These are phyloP conservation scores for Andrena dorsata DNA, from an alignment of 2,888 invertebrate species.

Conservation along the genomic window DNA sequence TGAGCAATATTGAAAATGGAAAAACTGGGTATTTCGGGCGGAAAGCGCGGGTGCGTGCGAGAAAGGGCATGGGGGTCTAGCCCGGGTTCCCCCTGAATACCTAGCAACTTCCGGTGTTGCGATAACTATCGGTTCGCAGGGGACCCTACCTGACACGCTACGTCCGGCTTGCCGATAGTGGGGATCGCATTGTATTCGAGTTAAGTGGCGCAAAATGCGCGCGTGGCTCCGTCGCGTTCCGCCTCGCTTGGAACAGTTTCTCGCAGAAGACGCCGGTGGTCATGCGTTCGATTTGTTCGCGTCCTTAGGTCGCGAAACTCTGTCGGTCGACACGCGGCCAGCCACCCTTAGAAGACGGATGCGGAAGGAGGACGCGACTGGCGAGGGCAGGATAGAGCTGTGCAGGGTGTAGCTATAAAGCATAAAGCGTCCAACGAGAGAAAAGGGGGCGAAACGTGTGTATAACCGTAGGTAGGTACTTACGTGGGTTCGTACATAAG, in stretches of 20 bases:
- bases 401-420: no score
- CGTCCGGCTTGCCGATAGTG: conserved; percentile 58
- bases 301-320: background rate
- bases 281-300: background rate
- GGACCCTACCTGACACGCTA: conserved; percentile 62
- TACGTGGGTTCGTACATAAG: background rate
- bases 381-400: background rate
- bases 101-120: conserved; percentile 58
- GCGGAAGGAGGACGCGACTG: background rate
- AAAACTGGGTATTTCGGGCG: conserved; percentile 20
- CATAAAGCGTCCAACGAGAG: background rate
- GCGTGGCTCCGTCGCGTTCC: conserved; percentile 19
- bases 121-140: conserved; percentile 64
- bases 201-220: conserved; percentile 40
- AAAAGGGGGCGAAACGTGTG: background rate
- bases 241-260: conserved; percentile 9
- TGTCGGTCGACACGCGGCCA: no score
- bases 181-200: conserved; percentile 26
- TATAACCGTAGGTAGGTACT: conserved; percentile 6
- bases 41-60: conserved; percentile 11
- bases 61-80: conserved; percentile 40
- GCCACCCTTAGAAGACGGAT: no score
- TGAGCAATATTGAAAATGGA: conserved; percentile 32
- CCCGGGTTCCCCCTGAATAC: conserved; percentile 25
- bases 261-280: conserved; percentile 16